These are phyloP conservation scores for Numenius arquata DNA, from an alignment of 2,113 vertebrate genomes.

Conservation along the genomic window DNA sequence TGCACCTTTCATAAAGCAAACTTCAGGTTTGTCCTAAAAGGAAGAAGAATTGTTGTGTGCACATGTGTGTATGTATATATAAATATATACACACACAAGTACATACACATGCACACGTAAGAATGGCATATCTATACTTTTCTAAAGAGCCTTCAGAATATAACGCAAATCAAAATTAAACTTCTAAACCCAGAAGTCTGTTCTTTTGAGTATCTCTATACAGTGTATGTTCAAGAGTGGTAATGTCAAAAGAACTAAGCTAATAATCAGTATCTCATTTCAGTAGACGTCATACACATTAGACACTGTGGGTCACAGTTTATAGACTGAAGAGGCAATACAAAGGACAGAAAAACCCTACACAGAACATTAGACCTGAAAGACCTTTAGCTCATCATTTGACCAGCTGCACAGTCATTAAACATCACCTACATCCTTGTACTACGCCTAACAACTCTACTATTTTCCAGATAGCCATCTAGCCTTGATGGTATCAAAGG, in stretches of 20 bases:
- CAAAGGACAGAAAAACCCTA: background rate
- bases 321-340: background rate
- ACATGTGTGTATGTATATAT: fast-evolving
- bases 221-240: background rate
- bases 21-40: slow-evolving; percentile 84
- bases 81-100: background rate
- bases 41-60: background rate
- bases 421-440: background rate
- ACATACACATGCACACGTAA: background rate
- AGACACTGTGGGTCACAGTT: background rate
- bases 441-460: background rate
- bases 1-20: slow-evolving; percentile 95
- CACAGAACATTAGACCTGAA: background rate
- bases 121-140: background rate
- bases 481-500: background rate
- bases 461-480: background rate
- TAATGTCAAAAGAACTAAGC: background rate
- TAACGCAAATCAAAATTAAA: background rate
- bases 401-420: background rate
- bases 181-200: background rate
- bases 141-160: background rate
- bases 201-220: background rate
- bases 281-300: background rate
- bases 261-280: background rate
- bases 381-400: background rate